These are phyloP conservation scores for Syrphus vitripennis DNA, from an alignment of 2,888 invertebrate genomes.

Conservation along the genomic window DNA sequence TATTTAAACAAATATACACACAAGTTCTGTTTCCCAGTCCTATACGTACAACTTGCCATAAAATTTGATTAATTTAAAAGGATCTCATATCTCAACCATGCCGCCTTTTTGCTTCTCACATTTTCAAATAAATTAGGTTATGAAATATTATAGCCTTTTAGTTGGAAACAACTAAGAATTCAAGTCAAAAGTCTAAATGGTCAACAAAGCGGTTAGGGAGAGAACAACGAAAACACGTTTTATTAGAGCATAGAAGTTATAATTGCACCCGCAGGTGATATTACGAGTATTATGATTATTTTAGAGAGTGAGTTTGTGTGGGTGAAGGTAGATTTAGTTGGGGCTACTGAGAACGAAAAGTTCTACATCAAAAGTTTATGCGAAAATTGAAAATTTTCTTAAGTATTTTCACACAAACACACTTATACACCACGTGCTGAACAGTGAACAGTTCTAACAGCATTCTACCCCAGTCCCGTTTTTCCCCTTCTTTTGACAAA, in stretches of 20 bases:
- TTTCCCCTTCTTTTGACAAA: neutral
- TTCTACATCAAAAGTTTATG: conserved; percentile 47
- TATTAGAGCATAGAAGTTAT: conserved; percentile 44
- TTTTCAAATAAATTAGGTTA: neutral
- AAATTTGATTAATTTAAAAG: neutral
- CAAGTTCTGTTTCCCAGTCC: neutral
- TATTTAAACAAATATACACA: neutral
- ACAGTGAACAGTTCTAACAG: neutral
- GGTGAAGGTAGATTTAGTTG: neutral
- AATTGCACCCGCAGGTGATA: conserved; percentile 63
- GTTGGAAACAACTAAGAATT: conserved; percentile 8
- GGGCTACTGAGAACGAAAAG: conserved; percentile 7
- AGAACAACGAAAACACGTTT: conserved; percentile 9
- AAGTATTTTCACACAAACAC: neutral
- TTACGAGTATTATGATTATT: conserved; percentile 66
- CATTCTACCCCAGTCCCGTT: neutral
- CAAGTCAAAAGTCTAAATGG: conserved; percentile 28
- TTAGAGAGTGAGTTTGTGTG: conserved; percentile 6
- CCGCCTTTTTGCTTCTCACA: neutral
- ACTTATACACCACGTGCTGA: neutral
- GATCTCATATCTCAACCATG: neutral
- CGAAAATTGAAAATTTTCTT: conserved; percentile 65
- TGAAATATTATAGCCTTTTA: neutral
- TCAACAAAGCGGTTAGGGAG: neutral
- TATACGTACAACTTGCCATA: neutral